Evolutionary conservation across 2,888 invertebrate genomes (phyloP).

Genomic region (Aphidoletes aphidimyza): DNA sequence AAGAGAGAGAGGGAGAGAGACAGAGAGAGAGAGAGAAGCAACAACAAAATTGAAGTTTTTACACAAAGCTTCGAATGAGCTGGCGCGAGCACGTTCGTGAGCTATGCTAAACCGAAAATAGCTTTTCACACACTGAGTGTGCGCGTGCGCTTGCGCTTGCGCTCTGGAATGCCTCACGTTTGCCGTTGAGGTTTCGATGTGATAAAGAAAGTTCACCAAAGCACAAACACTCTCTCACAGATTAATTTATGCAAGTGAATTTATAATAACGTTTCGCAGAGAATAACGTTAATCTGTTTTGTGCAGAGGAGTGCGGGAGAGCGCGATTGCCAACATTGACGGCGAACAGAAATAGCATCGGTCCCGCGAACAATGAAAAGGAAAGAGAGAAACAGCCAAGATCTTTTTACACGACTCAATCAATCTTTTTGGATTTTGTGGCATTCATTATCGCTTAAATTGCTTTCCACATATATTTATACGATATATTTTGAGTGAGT

Average conservation of each 20-base stretch:
- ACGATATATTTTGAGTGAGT: too few relatives aligned
- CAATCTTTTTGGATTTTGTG: constrained; percentile 50
- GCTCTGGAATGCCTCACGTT: constrained; percentile 43
- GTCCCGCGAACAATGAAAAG: neutral
- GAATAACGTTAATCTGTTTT: constrained; percentile 30
- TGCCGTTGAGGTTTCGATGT: neutral
- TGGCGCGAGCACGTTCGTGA: neutral
- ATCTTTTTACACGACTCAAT: constrained; percentile 52
- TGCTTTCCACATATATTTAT: constrained; percentile 39
- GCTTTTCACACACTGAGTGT: neutral
- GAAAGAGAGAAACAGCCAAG: neutral
- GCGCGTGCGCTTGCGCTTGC: neutral
- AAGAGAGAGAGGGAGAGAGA: neutral
- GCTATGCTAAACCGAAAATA: neutral
- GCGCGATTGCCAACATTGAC: neutral
- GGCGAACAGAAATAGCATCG: neutral
- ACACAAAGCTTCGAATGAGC: neutral
- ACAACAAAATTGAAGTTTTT: neutral
- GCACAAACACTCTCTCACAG: constrained; percentile 8
- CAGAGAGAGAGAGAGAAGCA: neutral
- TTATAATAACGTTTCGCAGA: constrained; percentile 30
- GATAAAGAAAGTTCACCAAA: constrained; percentile 51
- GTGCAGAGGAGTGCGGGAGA: neutral
- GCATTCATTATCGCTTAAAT: constrained; percentile 30
- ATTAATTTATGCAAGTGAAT: constrained; percentile 53